Base-by-base conservation (phyloP, 1,140 invertebrate genomes). In the Anoplolepis gracilipes region DNA sequence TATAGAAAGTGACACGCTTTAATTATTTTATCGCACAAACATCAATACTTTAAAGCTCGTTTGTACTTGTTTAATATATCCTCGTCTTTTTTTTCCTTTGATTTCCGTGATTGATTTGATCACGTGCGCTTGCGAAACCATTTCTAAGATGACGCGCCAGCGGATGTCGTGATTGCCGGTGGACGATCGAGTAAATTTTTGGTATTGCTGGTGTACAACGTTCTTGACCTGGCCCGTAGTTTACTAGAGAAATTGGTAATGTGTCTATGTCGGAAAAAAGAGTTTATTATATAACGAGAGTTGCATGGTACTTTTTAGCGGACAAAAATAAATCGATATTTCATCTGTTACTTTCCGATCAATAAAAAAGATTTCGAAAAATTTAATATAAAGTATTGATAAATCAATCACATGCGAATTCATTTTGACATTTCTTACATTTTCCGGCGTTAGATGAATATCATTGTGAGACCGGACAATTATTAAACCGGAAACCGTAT, bases 231-330 rank as follows among this genome's bases (percentile, higher is more conserved):
- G 36, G 53, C 25, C 67, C 67, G 28, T 59, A 53, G 55, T 36
- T 3, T 82, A 59, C 25, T 82, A 73, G 36, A 61, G 36, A 82
- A 72, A 72, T 36, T 82, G 78, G 67, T 73, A 82, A 70, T 69
- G 49, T 70, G 19, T 55, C 22, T 28, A 19, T n/a, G n/a, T 33
- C 3, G 49, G 10, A 22, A 36, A 57, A 61, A 6, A n/a, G 25
- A 33, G n/a, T 72, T 46, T n/a, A 36, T 72, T 59, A 42, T 46
- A 46, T 36, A 36, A 7, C 39, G n/a, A 22, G 33, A 59, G 25
- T 59, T 11, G 19, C 6, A 4, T 30, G 4, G 19, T 59, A 42
- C 6, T 19, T 72, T 39, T 53, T 19, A 19, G 7, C 36, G 65
- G 7, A 57, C n/a, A n/a, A n/a, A n/a, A n/a, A n/a, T n/a, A n/a